These are phyloP conservation scores for Pseudomyrmex flavicornis DNA, from an alignment of 1,140 invertebrate species.

Conservation along the genomic window DNA sequence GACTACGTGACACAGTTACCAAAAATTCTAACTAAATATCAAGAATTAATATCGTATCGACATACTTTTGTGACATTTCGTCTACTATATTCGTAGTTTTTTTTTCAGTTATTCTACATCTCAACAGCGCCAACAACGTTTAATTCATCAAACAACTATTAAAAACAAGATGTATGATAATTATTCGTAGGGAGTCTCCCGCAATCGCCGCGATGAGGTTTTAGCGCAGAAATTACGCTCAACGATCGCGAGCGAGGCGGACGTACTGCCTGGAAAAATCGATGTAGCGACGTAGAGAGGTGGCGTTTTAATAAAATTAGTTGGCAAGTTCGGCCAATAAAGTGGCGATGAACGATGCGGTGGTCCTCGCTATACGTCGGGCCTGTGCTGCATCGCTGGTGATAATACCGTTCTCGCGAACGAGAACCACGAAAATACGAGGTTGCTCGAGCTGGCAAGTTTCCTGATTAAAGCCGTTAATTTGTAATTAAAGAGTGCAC, in stretches of 20 bases:
- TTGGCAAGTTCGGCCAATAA: slow-evolving; percentile 77
- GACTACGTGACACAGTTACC: slow-evolving; percentile 29
- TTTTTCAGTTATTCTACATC: neutral
- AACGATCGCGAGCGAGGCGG: neutral
- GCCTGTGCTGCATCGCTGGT: slow-evolving; percentile 69
- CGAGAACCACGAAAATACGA: slow-evolving; percentile 75
- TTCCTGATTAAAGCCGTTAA: slow-evolving; percentile 81
- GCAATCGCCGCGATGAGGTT: neutral
- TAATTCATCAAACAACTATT: slow-evolving; percentile 38
- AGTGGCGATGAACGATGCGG: slow-evolving; percentile 74
- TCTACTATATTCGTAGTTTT: neutral
- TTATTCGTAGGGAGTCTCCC: neutral
- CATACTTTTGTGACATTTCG: slow-evolving; percentile 26
- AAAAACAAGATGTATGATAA: slow-evolving; percentile 16
- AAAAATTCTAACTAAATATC: slow-evolving; percentile 42
- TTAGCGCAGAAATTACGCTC: slow-evolving; percentile 21
- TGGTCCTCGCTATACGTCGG: slow-evolving; percentile 57
- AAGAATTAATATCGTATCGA: neutral
- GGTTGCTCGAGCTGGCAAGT: slow-evolving; percentile 74
- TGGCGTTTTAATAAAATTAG: slow-evolving; percentile 79
- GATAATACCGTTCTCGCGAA: slow-evolving; percentile 75
- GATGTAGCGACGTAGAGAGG: neutral
- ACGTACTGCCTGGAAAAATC: neutral
- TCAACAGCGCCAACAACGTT: neutral
- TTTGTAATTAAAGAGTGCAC: slow-evolving; percentile 79